Evolutionary conservation across 1,140 invertebrate genomes (phyloP).

Genomic region (Venustaconcha ellipsiformis): DNA sequence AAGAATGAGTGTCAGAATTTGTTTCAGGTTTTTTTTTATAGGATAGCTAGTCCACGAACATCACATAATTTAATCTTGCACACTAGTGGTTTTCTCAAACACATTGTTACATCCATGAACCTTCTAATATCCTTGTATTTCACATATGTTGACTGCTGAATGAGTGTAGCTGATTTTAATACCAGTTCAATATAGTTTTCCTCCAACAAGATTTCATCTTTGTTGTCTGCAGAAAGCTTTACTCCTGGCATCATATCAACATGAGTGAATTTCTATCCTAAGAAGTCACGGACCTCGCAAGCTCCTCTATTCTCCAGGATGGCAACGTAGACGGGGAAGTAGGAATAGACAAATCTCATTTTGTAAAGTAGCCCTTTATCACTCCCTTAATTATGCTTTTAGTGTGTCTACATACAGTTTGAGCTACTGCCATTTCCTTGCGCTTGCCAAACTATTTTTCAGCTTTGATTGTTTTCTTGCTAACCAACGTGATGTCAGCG

Average conservation of each 20-base stretch:
- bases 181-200: conserved; percentile 99
- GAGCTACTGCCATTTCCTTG: conserved; percentile 97
- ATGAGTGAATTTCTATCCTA: conserved; percentile 97
- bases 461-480: conserved; percentile 76
- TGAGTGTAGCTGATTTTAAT: conserved; percentile 97
- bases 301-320: conserved; percentile 79
- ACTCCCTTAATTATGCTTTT: conserved; percentile 98
- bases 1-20: too few relatives aligned
- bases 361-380: conserved; percentile 97
- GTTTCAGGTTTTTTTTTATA: conserved; percentile 70
- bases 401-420: conserved; percentile 98
- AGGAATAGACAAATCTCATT: conserved; percentile 99
- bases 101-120: conserved; percentile 99
- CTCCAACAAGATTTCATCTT: conserved; percentile 97
- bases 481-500: conserved; percentile 83
- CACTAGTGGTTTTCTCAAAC: conserved; percentile 84
- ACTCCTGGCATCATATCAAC: conserved; percentile 97
- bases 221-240: conserved; percentile 92
- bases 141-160: conserved; percentile 98
- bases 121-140: conserved; percentile 99
- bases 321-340: conserved; percentile 99
- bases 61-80: conserved; percentile 12
- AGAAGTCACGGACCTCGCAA: conserved; percentile 92
- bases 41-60: too few relatives aligned
- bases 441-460: conserved; percentile 99